Percentiles rank a stretch among this genome's conserved stretches.
phyloP scores from a whole-genome alignment of 1,140 invertebrate genomes.

The Lepidostoma basale region DNA sequence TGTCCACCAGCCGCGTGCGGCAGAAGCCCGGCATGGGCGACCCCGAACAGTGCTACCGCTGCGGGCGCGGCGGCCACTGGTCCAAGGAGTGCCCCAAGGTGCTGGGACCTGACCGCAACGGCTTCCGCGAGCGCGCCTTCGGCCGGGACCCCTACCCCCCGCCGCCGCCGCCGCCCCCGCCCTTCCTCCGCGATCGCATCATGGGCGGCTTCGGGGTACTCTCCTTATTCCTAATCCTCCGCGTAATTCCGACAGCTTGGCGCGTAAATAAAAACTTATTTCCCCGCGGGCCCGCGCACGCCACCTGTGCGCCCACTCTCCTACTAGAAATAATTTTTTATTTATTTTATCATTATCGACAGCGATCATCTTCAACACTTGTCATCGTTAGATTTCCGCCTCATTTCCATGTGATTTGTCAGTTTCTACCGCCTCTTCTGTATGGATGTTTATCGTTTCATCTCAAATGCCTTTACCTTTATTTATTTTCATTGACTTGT shows the following conservation, averaged over 20 bases:
- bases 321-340: slow-evolving; percentile 22
- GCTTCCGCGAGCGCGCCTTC: slow-evolving; percentile 82
- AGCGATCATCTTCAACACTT: background rate
- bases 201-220: slow-evolving; percentile 85
- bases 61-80: slow-evolving; percentile 92
- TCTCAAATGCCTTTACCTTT: no score
- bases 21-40: slow-evolving; percentile 94
- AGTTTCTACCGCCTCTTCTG: no score
- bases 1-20: slow-evolving; percentile 88
- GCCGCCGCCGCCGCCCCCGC: slow-evolving; percentile 82
- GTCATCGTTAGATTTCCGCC: slow-evolving; percentile 7
- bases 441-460: no score
- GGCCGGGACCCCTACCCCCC: slow-evolving; percentile 79
- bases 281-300: background rate
- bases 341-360: slow-evolving; percentile 14
- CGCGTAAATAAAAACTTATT: slow-evolving; percentile 26
- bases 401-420: slow-evolving; percentile 20
- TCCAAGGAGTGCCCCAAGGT: slow-evolving; percentile 89
- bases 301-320: background rate
- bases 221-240: slow-evolving; percentile 50
- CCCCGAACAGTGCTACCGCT: slow-evolving; percentile 92
- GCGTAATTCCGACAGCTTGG: background rate
- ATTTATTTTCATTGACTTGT: no score
- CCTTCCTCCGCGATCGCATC: slow-evolving; percentile 84
- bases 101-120: slow-evolving; percentile 75